Conservation (phyloP, 2,888 invertebrate species). For the Perithous albicinctus region DNA sequence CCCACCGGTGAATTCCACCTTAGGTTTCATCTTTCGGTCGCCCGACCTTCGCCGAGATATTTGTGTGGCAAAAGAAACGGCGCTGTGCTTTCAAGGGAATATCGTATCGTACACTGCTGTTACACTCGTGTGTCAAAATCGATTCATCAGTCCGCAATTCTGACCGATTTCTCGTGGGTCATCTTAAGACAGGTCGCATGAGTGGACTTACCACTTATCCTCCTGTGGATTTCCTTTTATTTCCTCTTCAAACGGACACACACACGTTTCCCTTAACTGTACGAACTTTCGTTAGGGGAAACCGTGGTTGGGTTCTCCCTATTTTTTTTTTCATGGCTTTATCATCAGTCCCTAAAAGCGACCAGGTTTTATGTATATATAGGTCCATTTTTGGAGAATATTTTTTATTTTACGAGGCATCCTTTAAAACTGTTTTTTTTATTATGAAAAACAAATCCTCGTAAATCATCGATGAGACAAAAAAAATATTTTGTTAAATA, state of each 20-base stretch:
- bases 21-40: background rate
- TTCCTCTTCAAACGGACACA: background rate
- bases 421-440: too few species aligned
- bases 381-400: too few species aligned
- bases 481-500: too few species aligned
- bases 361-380: too few species aligned
- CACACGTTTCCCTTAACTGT: background rate
- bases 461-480: too few species aligned
- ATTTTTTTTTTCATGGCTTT: too few species aligned
- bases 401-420: too few species aligned
- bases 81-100: slow-evolving; percentile 11
- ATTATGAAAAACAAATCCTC: too few species aligned
- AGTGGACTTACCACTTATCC: background rate
- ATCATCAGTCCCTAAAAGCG: too few species aligned
- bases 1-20: background rate
- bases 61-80: background rate
- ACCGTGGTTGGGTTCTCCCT: background rate
- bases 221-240: background rate
- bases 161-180: background rate
- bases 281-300: background rate
- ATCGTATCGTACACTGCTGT: background rate
- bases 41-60: too few species aligned
- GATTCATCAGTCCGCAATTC: slow-evolving; percentile 2
- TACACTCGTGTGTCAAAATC: background rate
- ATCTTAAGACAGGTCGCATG: slow-evolving; percentile 3